Conservation (phyloP, 2,888 invertebrate genomes). For the Nebria salina region DNA sequence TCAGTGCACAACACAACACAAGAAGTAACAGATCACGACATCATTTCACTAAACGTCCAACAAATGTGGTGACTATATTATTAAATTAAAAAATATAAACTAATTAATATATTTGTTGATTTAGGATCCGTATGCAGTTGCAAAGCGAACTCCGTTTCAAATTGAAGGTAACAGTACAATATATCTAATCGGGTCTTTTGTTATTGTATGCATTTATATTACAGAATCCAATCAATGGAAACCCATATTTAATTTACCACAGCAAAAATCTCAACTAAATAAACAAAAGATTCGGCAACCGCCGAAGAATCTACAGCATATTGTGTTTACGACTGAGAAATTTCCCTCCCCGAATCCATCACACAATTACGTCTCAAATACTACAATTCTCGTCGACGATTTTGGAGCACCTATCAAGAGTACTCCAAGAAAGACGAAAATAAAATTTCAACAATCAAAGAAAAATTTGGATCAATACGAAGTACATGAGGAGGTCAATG, state of each 20-base stretch:
- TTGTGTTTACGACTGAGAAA: slow-evolving; percentile 4
- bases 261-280: background rate
- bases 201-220: background rate
- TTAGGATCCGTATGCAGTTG: background rate
- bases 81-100: background rate
- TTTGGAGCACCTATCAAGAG: background rate
- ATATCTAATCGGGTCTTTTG: too few species aligned
- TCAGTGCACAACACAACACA: background rate
- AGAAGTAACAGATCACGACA: background rate
- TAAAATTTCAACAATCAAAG: slow-evolving; percentile 18
- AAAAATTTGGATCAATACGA: slow-evolving; percentile 20
- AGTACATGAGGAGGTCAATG: slow-evolving; percentile 30
- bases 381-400: slow-evolving; percentile 27
- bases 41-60: background rate
- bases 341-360: background rate
- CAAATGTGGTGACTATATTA: background rate
- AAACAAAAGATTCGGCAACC: slow-evolving; percentile 2
- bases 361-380: slow-evolving; percentile 19
- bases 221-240: slow-evolving; percentile 2
- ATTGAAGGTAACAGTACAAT: background rate
- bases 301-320: background rate
- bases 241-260: background rate
- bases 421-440: slow-evolving; percentile 19
- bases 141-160: background rate
- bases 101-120: background rate